These are phyloP conservation scores for Ectobius pallidus DNA, from an alignment of 2,888 invertebrate genomes.

Conservation along the genomic window DNA sequence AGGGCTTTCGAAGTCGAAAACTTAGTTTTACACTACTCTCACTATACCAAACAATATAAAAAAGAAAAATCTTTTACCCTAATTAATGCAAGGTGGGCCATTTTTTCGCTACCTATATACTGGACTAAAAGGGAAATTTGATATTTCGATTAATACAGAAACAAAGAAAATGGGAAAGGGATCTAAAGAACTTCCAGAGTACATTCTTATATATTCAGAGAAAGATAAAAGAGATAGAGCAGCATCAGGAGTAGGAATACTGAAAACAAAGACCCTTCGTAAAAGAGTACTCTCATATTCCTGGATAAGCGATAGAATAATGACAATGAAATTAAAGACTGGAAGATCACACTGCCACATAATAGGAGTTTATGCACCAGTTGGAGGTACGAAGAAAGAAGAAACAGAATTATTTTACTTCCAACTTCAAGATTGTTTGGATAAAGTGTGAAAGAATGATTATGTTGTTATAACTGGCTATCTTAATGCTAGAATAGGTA, in stretches of 20 bases:
- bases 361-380: not conserved
- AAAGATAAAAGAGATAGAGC: not conserved
- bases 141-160: not conserved
- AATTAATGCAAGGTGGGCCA: no score
- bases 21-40: no score
- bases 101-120: no score
- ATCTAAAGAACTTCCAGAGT: not conserved
- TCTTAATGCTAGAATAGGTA: not conserved
- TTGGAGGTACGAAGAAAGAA: not conserved
- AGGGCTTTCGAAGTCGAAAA: no score
- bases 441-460: not conserved
- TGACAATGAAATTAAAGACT: not conserved
- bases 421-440: not conserved
- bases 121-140: no score
- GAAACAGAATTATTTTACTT: not conserved
- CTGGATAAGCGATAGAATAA: not conserved
- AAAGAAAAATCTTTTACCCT: no score
- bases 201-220: not conserved
- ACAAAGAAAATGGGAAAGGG: not conserved
- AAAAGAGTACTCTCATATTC: not conserved
- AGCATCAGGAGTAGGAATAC: not conserved
- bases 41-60: no score
- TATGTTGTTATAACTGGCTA: not conserved
- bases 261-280: not conserved
- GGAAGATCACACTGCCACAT: not conserved